Base-by-base conservation (phyloP, 1,140 invertebrate genomes). In the Diabrotica undecimpunctata region DNA sequence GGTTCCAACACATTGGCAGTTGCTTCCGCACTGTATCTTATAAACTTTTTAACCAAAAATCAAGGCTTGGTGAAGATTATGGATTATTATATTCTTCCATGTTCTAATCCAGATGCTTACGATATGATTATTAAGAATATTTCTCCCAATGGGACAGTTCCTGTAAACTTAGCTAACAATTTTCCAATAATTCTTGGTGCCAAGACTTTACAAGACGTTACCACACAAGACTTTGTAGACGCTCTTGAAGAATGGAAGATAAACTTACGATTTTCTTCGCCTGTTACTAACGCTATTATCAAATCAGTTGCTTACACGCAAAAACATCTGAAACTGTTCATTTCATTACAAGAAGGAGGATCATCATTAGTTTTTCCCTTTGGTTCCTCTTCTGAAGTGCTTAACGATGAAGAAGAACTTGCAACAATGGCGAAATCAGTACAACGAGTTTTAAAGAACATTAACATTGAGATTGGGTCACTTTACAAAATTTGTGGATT, bases 31-130 rank as follows among this genome's bases (percentile, higher is more conserved):
- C 10, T 72, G 4, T 72, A 57, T 39, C 56, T 72, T 7, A 69
- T 72, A 36, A 64, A 72, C 41, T 65, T 65, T 54, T 54, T 72
- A 6, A 52, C 61, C 8, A 70, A 67, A 59, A 69, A 70, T 41
- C 65, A 41, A 14, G 65, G 52, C 51, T 56, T 41, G 10, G 35
- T 62, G 10, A 64, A 66, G 46, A 38, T 69, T 7, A 68, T 70
- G 66, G 64, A 70, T 14, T 72, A 69, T 35, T 60, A 63, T 8
- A 68, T 72, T 12, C 53, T 70, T 14, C 71, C 71, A n/a, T 72
- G 71, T 66, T 60, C 46, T 7, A 72, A 72, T 53, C 71, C 71
- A 39, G 71, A 72, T 51, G 68, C 65, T 11, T 72, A 72, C 51
- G 62, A 71, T 12, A 41, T 14, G 8, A 62, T 9, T 9, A 56